A percentile compares a stretch with the other conserved stretches of the same genome.
Evolutionary conservation across 1,140 invertebrate species (phyloP).

Genomic region (Drosophila bifasciata): DNA sequence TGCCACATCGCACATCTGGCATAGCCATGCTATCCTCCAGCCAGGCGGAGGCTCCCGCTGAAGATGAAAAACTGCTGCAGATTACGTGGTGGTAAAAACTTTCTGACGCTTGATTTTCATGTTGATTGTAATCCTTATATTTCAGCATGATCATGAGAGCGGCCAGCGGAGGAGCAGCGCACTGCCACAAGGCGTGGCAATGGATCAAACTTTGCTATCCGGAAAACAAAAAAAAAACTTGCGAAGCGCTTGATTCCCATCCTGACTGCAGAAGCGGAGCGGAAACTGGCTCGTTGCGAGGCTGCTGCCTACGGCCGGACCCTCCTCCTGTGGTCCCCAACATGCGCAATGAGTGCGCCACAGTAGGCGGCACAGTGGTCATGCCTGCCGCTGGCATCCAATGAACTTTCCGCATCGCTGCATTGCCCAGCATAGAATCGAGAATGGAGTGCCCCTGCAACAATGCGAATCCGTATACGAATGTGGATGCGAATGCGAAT

Average conservation of each 20-base stretch:
- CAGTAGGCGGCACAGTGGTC: background rate
- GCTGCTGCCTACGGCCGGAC: too few species aligned
- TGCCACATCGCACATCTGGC: conserved; percentile 17
- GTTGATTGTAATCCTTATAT: conserved; percentile 67
- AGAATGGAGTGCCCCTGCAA: background rate
- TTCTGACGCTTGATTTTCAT: conserved; percentile 76
- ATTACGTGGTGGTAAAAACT: conserved; percentile 59
- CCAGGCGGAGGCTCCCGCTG: conserved; percentile 3
- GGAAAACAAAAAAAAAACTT: conserved; percentile 2
- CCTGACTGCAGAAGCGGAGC: background rate
- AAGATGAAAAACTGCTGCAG: conserved; percentile 59
- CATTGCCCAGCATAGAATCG: background rate
- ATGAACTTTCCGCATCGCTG: conserved; percentile 25
- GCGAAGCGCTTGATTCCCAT: background rate
- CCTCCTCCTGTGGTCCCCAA: background rate
- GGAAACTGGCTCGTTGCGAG: too few species aligned
- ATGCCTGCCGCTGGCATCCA: background rate
- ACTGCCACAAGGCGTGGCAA: conserved; percentile 9
- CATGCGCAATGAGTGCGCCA: conserved; percentile 5
- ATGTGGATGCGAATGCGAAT: background rate
- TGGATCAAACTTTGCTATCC: conserved; percentile 4
- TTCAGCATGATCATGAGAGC: conserved; percentile 30
- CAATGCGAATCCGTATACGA: conserved; percentile 8
- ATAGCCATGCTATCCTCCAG: conserved; percentile 28
- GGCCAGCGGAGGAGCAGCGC: background rate